Evolutionary conservation across 2,113 vertebrate species (phyloP), one percentile per base, ranked within the genome.

Genomic region (Lepus timidus): DNA sequence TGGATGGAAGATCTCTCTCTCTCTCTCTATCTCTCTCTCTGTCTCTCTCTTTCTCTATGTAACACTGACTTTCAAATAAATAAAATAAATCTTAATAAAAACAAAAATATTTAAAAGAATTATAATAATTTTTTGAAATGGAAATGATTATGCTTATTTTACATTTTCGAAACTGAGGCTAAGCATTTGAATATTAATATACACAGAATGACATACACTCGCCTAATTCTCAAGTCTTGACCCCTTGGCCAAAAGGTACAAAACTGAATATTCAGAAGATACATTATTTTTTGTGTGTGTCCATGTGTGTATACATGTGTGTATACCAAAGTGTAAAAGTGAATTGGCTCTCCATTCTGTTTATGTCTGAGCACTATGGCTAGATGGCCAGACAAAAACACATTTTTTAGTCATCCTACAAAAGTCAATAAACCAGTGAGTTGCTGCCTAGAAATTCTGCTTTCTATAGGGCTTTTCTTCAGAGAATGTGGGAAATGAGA

Each of bases 111-210:
- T 93, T 88, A 44, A 44, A 83, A 88, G n/a, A 70, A 39, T 88
- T 6, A 33, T 62, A 81, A 27, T 85, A 44, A 85, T 20, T 91
- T 83, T 90, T 88, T 95, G 9, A 81, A 75, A 33, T 71, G 25
- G 11, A n/a, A 84, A 93, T 81, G 44, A 62, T 93, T 80, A 84
- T 85, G 23, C 31, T 94, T 75, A 61, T 81, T 93, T 88, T 74
- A 55, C 23, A 91, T 76, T 64, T 64, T 31, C 75, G 64, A 91
- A 93, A 88, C 33, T 31, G 13, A 85, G 44, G 44, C 39, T 85
- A 62, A 61, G 5, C 10, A 88, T 68, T 74, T 75, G 82, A 83
- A 55, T 44, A 44, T 44, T 44, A 44, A 44, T 44, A 44, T 44
- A 62, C 36, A 68, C 36, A 51, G 71, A 91, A 81, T 85, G 25